These are phyloP conservation scores for Rostratula benghalensis DNA, from an alignment of 2,113 vertebrate species.

Conservation along the genomic window DNA sequence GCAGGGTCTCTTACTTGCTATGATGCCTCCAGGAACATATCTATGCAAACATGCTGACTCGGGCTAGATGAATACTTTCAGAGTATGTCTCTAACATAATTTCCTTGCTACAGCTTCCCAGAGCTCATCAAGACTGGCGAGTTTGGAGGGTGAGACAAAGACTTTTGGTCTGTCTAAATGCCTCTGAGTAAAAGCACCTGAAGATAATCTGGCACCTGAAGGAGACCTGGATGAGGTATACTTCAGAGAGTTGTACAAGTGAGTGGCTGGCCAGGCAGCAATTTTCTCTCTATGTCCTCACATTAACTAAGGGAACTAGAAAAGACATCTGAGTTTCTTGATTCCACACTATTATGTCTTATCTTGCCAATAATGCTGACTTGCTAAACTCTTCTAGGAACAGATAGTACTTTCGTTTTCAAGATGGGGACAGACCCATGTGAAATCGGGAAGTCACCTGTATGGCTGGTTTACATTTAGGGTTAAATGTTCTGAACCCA, in stretches of 20 bases:
- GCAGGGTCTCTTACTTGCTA: background rate
- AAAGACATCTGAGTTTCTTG: background rate
- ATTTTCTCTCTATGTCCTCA: background rate
- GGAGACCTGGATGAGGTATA: background rate
- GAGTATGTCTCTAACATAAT: accelerated
- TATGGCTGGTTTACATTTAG: background rate
- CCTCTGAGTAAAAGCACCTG: background rate
- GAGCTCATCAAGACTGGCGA: background rate
- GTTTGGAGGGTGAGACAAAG: background rate
- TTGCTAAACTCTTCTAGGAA: background rate
- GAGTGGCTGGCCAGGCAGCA: background rate
- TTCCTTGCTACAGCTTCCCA: background rate
- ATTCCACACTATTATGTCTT: background rate
- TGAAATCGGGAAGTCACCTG: background rate
- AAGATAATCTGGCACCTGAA: background rate
- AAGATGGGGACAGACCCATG: background rate
- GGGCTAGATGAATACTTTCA: background rate
- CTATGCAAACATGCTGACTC: accelerated
- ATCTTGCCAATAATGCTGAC: background rate
- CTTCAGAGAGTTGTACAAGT: background rate
- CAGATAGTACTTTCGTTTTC: background rate
- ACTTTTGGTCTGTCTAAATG: background rate
- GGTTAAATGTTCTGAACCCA: background rate
- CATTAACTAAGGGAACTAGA: background rate
- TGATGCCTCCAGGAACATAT: background rate